Base-by-base conservation (phyloP, 2,797 vertebrate genomes). In the Alectoris magna region DNA sequence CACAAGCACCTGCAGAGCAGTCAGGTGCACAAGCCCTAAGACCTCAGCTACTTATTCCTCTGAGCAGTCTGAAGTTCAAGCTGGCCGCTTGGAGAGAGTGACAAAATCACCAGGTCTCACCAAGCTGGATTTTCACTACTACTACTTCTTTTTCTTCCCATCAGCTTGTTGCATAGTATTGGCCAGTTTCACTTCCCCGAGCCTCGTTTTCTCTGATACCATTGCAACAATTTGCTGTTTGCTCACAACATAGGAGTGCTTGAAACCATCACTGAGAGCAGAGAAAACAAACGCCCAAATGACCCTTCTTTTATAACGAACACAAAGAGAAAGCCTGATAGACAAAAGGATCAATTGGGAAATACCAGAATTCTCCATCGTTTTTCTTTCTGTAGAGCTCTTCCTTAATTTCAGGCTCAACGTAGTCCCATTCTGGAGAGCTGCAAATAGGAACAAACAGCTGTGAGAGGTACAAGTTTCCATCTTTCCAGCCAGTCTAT, bases 341-440 rank as follows among this genome's bases (percentile, higher is more conserved):
- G 43, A 41, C 9, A 69, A 41, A 75, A 92, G 7, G 5, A 80
- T 48, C 3, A 4, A 34, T 23, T 76, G 39, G 14, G 55, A 84
- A 87, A 85, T 98, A 98, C 98, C 98, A 98, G 91, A 98, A 98
- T 88, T 98, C 98, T 41, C 98, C 98, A 81, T 98, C 95, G 4
- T 97, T 84, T 51, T 96, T 97, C 1, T 97, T 69, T 51, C 95
- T 79, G 85, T 95, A 91, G 11, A 98, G 77, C 5, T 41, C 24
- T 80, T 67, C 92, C 74, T 93, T 97, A 49, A 34, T 9, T 4
- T 74, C 24, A 41, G 94, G 67, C 0, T 55, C 79, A 51, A 95
- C 95, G 29, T n/a, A 48, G 64, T 96, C 59, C 98, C 98, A 98
- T 23, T 98, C 94, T 29, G 4, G 36, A 49, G 98, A 98, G 29